Base-by-base conservation (phyloP, 2,888 invertebrate species). In the Operophtera brumata region DNA sequence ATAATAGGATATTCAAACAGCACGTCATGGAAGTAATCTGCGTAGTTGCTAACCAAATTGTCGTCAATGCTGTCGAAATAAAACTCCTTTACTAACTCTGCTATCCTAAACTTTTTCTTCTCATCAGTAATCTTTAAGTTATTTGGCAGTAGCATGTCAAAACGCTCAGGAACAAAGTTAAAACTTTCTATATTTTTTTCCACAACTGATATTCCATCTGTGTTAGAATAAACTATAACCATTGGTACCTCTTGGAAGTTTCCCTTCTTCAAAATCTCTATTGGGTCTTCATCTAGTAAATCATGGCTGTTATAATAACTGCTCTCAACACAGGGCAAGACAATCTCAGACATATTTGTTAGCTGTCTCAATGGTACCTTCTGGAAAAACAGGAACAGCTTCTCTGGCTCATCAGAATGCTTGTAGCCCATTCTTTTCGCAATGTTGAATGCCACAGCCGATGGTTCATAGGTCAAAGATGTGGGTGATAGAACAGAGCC, bases 381-480 rank as follows among this genome's bases (percentile, higher is more conserved):
- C 32, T 66, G 62, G 40, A 79, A 83, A 54, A 84, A 88, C 0
- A 63, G 62, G 4, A 70, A 64, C 6, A 89, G 48, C 13, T 77
- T 65, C 0, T 61, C 57, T 0, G 56, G 37, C n/a, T 73, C 64
- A 2, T 66, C 57, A 0, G 60, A 54, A 6, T 75, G 74, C 12
- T 68, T 58, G 28, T 81, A 86, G 0, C 83, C 93, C 81, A 94
- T 64, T 77, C 86, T 61, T 52, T 64, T 65, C 65, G 91, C 83
- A 64, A 86, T 80, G 66, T 85, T 62, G 5, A 74, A 61, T 9
- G 86, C 87, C 9, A 62, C 58, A 1, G 59, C 20, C 6, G 76
- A 12, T 0, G 85, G 84, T n/a, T 83, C 72, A 47, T 79, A 79
- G 1, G 63, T 64, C 10, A 86, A 61, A 1, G 81, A 67, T 0